Evolutionary conservation across 2,888 invertebrate genomes (phyloP), one percentile per base, ranked within the genome.

Genomic region (Meiosimyza decipiens): DNA sequence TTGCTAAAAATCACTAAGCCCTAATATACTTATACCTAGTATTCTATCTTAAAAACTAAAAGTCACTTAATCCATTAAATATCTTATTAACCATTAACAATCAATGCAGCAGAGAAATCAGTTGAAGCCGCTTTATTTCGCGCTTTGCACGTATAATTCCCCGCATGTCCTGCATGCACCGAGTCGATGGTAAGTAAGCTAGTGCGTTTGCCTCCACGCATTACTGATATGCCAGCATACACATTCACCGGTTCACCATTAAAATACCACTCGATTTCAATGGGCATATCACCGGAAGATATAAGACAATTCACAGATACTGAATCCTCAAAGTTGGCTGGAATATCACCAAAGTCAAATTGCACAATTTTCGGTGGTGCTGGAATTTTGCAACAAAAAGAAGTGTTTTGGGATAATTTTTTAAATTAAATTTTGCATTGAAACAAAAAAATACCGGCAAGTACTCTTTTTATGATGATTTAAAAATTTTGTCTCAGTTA

Each of bases 341-440:
- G 91, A 77, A 90, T 89, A 79, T 92, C 92, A 80, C 93, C 94
- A 84, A 95, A 94, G 80, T 91, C 88, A 86, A 95, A 94, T 77
- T 92, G 92, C 81, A 90, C 90, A 84, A 93, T 91, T 89, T 93
- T 92, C 75, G 94, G 94, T 83, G 92, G 90, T 89, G 92, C 95
- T 94, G 12, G 33, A 60, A 4, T 28, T 60, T 11, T 60, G 1
- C 11, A 60, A 60, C 15, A 33, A 15, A 33, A 12, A 15, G 3
- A 15, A 33, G 40, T 40, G 3, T 28, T 28, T 28, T 28, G 28
- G 28, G 3, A 28, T 28, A 28, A 3, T 4, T 28, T n/a, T 28
- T 28, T 4, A 28, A 28, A 4, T 4, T 2, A 28, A 4, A 28
- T 28, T 3, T n/a, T n/a, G n/a, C n/a, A n/a, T n/a, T n/a, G n/a